phyloP scores from a whole-genome alignment of 2,113 vertebrate species.

The Madoqua kirkii region DNA sequence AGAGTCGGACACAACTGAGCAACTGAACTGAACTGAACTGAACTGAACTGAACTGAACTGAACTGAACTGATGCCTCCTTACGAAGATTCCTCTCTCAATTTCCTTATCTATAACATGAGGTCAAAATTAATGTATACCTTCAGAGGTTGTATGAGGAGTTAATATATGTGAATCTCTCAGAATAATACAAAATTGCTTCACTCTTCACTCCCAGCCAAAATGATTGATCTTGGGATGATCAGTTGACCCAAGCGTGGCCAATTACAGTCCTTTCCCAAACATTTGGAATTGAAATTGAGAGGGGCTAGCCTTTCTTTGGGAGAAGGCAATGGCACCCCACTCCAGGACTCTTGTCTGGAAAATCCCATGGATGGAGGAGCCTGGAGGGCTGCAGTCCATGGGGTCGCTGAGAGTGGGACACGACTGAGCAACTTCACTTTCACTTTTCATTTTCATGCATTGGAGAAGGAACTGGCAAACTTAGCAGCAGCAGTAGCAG shows the following conservation, averaged over 20 bases:
- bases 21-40: too few species aligned
- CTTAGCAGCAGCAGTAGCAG: background rate
- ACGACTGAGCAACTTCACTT: too few species aligned
- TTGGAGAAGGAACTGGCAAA: too few species aligned
- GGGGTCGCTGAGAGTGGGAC: too few species aligned
- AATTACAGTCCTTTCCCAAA: background rate
- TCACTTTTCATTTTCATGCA: too few species aligned
- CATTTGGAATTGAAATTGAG: background rate
- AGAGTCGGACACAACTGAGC: too few species aligned
- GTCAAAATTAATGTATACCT: background rate
- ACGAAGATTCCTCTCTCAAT: background rate
- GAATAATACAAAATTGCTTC: background rate
- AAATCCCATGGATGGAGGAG: too few species aligned
- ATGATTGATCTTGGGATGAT: background rate
- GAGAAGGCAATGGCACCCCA: too few species aligned
- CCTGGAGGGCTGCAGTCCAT: too few species aligned
- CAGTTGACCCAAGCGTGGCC: background rate
- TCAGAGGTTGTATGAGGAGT: background rate
- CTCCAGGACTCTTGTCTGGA: too few species aligned
- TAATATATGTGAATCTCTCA: background rate
- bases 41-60: too few species aligned
- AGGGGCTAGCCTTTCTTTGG: background rate
- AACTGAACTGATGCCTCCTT: background rate
- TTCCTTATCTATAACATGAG: background rate
- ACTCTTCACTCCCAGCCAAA: background rate